Conservation (phyloP, 53 echinoderm and acorn worm species). For the Astropecten irregularis region DNA sequence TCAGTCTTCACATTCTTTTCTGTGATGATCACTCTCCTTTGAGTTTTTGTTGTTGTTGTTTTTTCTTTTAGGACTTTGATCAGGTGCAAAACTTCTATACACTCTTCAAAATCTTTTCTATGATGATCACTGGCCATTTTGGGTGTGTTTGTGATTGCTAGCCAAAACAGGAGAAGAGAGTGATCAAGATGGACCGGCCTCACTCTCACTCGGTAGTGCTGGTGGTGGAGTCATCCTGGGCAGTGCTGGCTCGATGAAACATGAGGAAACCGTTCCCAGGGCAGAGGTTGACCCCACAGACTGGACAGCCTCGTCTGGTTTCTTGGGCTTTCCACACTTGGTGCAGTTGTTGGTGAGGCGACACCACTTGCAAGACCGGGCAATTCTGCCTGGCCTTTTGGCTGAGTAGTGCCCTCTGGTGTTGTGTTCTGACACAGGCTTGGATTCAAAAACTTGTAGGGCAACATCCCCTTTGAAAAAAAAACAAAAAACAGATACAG, state of each 20-base stretch:
- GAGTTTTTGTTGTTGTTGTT: too few species aligned
- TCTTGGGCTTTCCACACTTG: background rate
- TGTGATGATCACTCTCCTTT: too few species aligned
- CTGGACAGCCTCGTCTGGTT: background rate
- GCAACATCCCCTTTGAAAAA: background rate
- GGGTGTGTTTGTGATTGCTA: too few species aligned
- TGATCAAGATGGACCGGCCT: too few species aligned
- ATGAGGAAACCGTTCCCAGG: background rate
- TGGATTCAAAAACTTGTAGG: background rate
- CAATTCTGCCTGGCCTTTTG: slow-evolving; percentile 1
- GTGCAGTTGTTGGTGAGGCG: background rate
- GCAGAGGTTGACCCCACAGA: background rate
- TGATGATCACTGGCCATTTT: too few species aligned
- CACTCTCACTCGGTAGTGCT: background rate
- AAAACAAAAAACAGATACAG: too few species aligned
- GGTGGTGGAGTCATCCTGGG: background rate
- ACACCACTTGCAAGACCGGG: slow-evolving; percentile 4
- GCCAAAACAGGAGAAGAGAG: too few species aligned
- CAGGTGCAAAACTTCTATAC: too few species aligned
- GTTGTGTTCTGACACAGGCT: background rate
- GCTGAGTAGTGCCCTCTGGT: slow-evolving; percentile 7
- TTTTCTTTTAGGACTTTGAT: too few species aligned
- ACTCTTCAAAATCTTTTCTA: too few species aligned
- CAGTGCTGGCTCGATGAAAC: background rate
- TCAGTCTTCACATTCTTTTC: too few species aligned